A percentile compares a stretch with the other conserved stretches of the same genome.
Evolutionary conservation across 2,888 invertebrate genomes (phyloP).

Genomic region (Drosophila tripunctata): DNA sequence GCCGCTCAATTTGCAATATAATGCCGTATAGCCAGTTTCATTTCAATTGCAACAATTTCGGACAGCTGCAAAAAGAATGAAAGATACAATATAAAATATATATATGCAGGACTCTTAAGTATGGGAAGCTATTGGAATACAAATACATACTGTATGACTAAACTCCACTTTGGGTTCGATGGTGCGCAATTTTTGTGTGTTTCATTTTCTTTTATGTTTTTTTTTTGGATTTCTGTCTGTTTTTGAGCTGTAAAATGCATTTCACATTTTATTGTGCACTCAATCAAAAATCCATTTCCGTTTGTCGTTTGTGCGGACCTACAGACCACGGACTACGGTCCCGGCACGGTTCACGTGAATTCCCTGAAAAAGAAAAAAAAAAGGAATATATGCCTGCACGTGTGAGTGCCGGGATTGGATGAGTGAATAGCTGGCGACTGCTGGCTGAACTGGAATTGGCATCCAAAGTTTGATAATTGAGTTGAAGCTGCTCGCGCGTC

Average conservation of each 20-base stretch:
- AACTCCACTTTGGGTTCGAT: slow-evolving; percentile 42
- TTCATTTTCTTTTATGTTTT: slow-evolving; percentile 19
- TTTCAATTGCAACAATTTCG: slow-evolving; percentile 63
- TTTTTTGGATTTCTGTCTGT: slow-evolving; percentile 36
- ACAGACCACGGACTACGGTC: slow-evolving; percentile 4
- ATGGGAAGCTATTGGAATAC: slow-evolving; percentile 4
- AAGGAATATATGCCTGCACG: slow-evolving; percentile 35
- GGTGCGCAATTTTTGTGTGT: slow-evolving; percentile 34
- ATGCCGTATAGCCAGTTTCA: slow-evolving; percentile 53
- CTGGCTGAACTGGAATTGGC: slow-evolving; percentile 44
- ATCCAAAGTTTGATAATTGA: slow-evolving; percentile 76
- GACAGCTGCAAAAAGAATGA: slow-evolving; percentile 25
- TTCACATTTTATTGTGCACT: slow-evolving; percentile 79
- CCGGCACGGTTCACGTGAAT: slow-evolving; percentile 35
- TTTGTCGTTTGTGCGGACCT: slow-evolving; percentile 59
- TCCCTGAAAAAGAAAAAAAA: slow-evolving; percentile 14
- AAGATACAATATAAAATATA: slow-evolving; percentile 24
- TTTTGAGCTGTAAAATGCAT: slow-evolving; percentile 72
- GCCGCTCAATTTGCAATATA: slow-evolving; percentile 62
- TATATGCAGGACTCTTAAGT: slow-evolving; percentile 23
- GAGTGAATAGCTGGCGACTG: slow-evolving; percentile 24
- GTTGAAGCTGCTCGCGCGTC: slow-evolving; percentile 60
- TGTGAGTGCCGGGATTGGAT: slow-evolving; percentile 33
- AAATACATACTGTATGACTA: slow-evolving; percentile 31
- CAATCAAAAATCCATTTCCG: slow-evolving; percentile 79